Evolutionary conservation across 2,797 vertebrate species (phyloP).

Genomic region (Poecilia wingei): DNA sequence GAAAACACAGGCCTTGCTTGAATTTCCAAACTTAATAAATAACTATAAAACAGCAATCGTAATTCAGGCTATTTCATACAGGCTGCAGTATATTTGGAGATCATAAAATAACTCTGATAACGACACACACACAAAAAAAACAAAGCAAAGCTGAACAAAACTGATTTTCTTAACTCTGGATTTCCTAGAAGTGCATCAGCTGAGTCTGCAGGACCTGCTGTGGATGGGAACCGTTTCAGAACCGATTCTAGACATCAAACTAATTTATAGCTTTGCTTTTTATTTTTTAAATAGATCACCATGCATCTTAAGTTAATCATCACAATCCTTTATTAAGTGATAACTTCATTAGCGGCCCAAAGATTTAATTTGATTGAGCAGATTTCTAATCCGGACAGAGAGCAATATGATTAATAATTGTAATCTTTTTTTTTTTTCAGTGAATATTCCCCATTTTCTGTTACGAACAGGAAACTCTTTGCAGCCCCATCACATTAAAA

Average conservation of each 20-base stretch:
- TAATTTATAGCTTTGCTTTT: constrained; percentile 4
- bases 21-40: constrained; percentile 51
- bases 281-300: constrained; percentile 12
- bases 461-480: constrained; percentile 40
- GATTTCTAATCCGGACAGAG: constrained; percentile 13
- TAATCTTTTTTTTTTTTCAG: constrained; percentile 25
- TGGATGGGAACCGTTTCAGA: not conserved
- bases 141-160: constrained; percentile 40
- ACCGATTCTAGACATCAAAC: constrained; percentile 1
- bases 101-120: constrained; percentile 57
- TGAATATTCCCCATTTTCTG: constrained; percentile 26
- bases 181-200: constrained; percentile 21
- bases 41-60: constrained; percentile 26
- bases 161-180: constrained; percentile 24
- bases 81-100: constrained; percentile 64
- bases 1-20: constrained; percentile 38
- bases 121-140: constrained; percentile 17
- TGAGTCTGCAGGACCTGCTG: constrained; percentile 31
- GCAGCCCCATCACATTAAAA: constrained; percentile 48
- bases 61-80: constrained; percentile 66
- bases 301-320: constrained; percentile 12
- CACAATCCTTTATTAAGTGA: constrained; percentile 3
- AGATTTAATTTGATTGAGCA: constrained; percentile 1
- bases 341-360: constrained; percentile 6
- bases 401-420: constrained; percentile 16